Conservation (phyloP, 92 coral and sea anemone species). For the Palythoa grandiflora region DNA sequence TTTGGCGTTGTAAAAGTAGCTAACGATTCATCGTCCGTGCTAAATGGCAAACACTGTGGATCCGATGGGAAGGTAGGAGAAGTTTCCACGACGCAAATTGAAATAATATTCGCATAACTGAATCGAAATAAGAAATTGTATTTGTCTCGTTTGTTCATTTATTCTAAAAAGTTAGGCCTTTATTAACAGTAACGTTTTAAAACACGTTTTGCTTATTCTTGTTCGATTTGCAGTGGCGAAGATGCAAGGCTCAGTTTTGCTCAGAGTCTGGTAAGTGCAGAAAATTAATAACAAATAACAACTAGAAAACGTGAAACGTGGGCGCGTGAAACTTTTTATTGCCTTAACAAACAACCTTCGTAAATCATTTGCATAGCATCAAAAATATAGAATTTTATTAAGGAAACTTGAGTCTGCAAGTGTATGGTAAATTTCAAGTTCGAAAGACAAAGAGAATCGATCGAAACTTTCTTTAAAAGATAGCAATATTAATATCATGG, state of each 20-base stretch:
- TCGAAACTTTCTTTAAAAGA: background rate
- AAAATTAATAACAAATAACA: background rate
- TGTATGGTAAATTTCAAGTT: background rate
- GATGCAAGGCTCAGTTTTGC: slow-evolving; percentile 26
- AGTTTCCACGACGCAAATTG: too few relatives aligned
- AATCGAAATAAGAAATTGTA: background rate
- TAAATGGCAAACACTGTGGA: slow-evolving; percentile 25
- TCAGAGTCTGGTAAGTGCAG: slow-evolving; percentile 5
- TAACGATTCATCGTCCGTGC: slow-evolving; percentile 3
- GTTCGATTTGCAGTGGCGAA: slow-evolving; percentile 35
- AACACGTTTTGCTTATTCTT: background rate
- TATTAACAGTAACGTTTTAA: background rate
- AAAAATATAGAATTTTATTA: background rate
- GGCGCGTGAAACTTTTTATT: background rate
- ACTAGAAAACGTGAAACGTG: background rate
- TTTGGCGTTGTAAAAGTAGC: slow-evolving; percentile 21
- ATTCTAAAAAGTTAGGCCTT: background rate
- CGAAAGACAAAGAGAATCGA: background rate
- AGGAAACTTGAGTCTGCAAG: background rate
- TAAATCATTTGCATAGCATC: background rate
- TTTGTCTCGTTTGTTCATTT: slow-evolving; percentile 1
- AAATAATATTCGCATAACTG: background rate
- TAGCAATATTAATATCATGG: background rate
- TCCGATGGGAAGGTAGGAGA: slow-evolving; percentile 24
- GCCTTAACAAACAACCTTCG: background rate